Evolutionary conservation across 64 coral and sea anemone species (phyloP).

Genomic region (Exaiptasia diaphana): DNA sequence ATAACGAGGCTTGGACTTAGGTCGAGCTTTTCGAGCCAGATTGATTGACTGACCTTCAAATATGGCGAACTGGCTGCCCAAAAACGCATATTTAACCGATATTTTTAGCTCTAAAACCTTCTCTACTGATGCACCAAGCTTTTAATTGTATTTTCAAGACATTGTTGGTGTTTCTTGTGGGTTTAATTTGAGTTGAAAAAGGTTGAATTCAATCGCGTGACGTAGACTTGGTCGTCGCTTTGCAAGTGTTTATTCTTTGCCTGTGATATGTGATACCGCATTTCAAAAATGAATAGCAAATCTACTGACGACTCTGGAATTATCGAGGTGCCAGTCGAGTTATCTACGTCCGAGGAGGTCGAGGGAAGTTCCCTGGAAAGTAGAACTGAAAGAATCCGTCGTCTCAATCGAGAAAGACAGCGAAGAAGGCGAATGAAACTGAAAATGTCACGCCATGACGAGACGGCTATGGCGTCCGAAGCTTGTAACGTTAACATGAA

Average conservation of each 20-base stretch:
- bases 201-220: constrained; percentile 77
- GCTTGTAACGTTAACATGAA: constrained; percentile 92
- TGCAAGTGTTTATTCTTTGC: constrained; percentile 89
- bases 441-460: constrained; percentile 96
- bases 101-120: constrained; percentile 28
- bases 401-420: constrained; percentile 93
- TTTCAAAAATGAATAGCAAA: constrained; percentile 96
- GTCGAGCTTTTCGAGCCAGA: constrained; percentile 63
- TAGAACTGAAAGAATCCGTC: constrained; percentile 87
- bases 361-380: constrained; percentile 54
- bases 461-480: constrained; percentile 54
- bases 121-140: constrained; percentile 28
- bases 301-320: constrained; percentile 72
- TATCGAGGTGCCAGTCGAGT: constrained; percentile 41
- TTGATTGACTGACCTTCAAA: constrained; percentile 93
- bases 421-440: constrained; percentile 97
- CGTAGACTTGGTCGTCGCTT: constrained; percentile 68
- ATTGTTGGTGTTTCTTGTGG: not conserved
- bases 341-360: constrained; percentile 48
- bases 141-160: not conserved
- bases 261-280: constrained; percentile 96
- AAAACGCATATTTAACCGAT: constrained; percentile 39
- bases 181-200: constrained; percentile 45
- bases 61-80: constrained; percentile 77
- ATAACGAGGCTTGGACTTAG: constrained; percentile 78